These are phyloP conservation scores for Cosmorhoe ocellata DNA, from an alignment of 2,888 invertebrate species.

Conservation along the genomic window DNA sequence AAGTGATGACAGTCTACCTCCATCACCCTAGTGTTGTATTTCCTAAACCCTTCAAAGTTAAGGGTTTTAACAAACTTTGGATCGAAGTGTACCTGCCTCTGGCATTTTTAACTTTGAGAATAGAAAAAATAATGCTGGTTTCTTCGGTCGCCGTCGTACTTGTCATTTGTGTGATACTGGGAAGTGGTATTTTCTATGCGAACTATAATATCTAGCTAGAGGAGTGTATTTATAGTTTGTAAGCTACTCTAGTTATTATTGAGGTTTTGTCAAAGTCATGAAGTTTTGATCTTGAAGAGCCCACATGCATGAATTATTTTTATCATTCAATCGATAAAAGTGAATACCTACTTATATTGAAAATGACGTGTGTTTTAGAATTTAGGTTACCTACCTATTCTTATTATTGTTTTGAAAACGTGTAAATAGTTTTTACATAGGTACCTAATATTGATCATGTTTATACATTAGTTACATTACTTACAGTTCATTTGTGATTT, in stretches of 20 bases:
- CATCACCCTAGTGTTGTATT: conserved; percentile 86
- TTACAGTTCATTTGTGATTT: conserved; percentile 8
- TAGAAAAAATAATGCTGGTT: not conserved
- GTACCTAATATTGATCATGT: not conserved
- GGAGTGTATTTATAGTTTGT: conserved; percentile 4
- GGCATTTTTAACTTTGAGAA: conserved; percentile 9
- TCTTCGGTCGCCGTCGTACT: conserved; percentile 18
- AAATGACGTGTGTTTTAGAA: not conserved
- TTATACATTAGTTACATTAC: not conserved
- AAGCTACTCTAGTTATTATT: conserved; percentile 1
- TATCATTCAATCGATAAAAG: not conserved
- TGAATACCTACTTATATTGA: not conserved
- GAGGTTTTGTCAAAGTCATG: not conserved
- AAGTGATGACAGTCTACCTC: conserved; percentile 91
- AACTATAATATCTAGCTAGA: conserved; percentile 3
- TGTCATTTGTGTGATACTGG: conserved; percentile 19
- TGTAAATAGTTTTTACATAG: conserved; percentile 9
- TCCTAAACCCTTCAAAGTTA: conserved; percentile 47
- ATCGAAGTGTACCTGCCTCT: conserved; percentile 17
- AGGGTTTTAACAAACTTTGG: conserved; percentile 27
- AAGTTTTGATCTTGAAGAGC: not conserved
- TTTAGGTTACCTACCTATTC: not conserved
- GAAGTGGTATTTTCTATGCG: conserved; percentile 6
- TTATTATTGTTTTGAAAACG: not conserved
- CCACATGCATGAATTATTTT: too few species aligned